A percentile compares a stretch with the other conserved stretches of the same genome.
Evolutionary conservation across 2,113 vertebrate species (phyloP).

Genomic region (Calidris pugnax): DNA sequence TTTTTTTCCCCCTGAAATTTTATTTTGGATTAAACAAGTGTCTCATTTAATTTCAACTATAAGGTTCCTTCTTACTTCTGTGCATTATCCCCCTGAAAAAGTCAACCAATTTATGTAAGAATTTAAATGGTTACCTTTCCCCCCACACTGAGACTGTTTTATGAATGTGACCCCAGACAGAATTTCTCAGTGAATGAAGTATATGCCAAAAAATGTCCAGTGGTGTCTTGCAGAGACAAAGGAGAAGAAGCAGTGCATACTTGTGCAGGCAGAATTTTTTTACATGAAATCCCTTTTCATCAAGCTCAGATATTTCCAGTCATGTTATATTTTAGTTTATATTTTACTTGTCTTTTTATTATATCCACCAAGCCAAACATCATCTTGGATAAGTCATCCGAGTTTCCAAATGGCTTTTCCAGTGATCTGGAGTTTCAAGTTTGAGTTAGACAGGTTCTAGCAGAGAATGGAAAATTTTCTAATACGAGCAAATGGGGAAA

Average conservation of each 20-base stretch:
- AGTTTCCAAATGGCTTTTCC: constrained; percentile 24
- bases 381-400: not conserved
- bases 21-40: not conserved
- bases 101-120: not conserved
- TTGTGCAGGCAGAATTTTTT: not conserved
- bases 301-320: not conserved
- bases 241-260: not conserved
- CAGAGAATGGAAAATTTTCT: not conserved
- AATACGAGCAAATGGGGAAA: not conserved
- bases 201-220: not conserved
- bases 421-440: constrained; percentile 1
- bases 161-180: not conserved
- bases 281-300: not conserved
- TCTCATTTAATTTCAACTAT: not conserved
- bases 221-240: not conserved
- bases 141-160: not conserved
- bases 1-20: not conserved
- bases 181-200: not conserved
- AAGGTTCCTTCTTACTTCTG: not conserved
- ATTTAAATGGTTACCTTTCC: not conserved
- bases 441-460: not conserved
- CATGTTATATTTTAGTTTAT: not conserved
- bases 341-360: constrained; percentile 29
- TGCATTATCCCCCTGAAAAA: not conserved
- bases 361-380: not conserved